Evolutionary conservation across 2,888 invertebrate genomes (phyloP).

Genomic region (Odontocerum albicorne): DNA sequence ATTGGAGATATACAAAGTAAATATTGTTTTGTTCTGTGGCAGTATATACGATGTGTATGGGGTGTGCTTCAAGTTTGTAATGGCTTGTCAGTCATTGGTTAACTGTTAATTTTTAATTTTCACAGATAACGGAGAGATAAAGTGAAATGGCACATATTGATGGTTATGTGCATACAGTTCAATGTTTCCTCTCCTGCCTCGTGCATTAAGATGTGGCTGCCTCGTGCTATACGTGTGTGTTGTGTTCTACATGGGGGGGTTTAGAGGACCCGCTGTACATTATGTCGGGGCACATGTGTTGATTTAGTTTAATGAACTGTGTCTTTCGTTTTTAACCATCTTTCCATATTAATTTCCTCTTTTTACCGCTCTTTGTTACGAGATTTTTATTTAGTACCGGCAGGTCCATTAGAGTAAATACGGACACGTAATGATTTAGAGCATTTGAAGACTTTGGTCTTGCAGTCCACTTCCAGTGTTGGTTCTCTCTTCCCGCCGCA

Average conservation of each 20-base stretch:
- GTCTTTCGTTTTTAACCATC: not conserved
- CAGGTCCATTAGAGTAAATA: slow-evolving; percentile 1
- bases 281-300: slow-evolving; percentile 4
- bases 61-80: slow-evolving; percentile 20
- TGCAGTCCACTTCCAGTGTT: slow-evolving; percentile 9
- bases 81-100: slow-evolving; percentile 16
- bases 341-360: too few species aligned
- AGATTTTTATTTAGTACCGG: not conserved
- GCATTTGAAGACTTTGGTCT: too few species aligned
- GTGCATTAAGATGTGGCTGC: slow-evolving; percentile 17
- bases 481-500: slow-evolving; percentile 21
- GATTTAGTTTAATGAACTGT: not conserved
- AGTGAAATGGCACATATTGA: too few species aligned
- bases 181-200: too few species aligned
- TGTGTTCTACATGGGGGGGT: too few species aligned
- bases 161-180: too few species aligned
- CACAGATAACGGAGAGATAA: slow-evolving; percentile 31
- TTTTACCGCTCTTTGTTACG: not conserved
- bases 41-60: slow-evolving; percentile 14
- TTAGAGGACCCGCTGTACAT: too few species aligned
- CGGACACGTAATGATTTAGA: slow-evolving; percentile 6
- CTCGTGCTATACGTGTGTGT: slow-evolving; percentile 9
- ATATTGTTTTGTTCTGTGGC: too few species aligned
- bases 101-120: slow-evolving; percentile 26
- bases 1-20: too few species aligned